Evolutionary conservation across 1,140 invertebrate species (phyloP).

Genomic region (Aporrectodea caliginosa): DNA sequence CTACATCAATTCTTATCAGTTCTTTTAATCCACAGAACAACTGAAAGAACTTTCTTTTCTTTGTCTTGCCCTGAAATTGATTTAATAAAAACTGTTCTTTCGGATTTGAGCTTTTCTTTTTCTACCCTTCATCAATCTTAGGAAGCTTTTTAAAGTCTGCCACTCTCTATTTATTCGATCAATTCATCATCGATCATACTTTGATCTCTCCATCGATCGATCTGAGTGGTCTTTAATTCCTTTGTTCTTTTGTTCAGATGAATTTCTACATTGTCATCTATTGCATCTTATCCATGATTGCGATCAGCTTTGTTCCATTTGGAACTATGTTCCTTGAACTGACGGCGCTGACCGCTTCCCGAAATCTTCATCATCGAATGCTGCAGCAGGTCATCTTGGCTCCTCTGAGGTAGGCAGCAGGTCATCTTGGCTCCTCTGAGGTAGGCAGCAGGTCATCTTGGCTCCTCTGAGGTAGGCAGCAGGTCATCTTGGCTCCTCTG

Average conservation of each 20-base stretch:
- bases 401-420: background rate
- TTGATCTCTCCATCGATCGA: background rate
- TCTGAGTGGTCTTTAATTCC: background rate
- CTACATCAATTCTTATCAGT: no score
- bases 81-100: background rate
- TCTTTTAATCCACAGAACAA: no score
- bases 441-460: no score
- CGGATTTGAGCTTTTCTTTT: background rate
- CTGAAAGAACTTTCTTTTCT: background rate
- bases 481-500: no score
- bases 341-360: constrained; percentile 4
- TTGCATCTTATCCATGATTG: background rate
- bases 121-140: background rate
- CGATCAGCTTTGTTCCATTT: constrained; percentile 6
- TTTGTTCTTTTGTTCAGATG: constrained; percentile 7
- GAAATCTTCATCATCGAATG: constrained; percentile 15
- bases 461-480: no score
- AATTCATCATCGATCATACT: background rate
- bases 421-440: background rate
- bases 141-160: background rate
- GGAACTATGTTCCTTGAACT: background rate
- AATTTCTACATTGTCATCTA: background rate
- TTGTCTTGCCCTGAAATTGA: background rate
- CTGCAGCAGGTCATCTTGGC: background rate
- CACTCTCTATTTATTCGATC: background rate